Evolutionary conservation across 2,888 invertebrate genomes (phyloP).

Genomic region (Ypsolopha scabrella): DNA sequence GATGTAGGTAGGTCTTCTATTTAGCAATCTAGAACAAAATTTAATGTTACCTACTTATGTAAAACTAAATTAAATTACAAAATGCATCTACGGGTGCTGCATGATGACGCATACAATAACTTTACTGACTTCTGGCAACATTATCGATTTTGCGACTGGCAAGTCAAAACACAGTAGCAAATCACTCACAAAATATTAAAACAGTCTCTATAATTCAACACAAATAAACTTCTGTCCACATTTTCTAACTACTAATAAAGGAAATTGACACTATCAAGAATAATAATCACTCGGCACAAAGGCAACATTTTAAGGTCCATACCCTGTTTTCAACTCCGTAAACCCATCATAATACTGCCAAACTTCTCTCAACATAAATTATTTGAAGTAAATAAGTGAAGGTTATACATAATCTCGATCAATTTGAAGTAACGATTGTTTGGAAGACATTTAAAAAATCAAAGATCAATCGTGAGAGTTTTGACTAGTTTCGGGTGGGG

Average conservation of each 20-base stretch:
- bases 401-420: neutral
- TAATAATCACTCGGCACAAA: conserved; percentile 68
- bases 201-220: conserved; percentile 51
- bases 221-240: conserved; percentile 50
- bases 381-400: neutral
- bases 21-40: conserved; percentile 40
- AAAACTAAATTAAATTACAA: conserved; percentile 59
- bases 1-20: conserved; percentile 30
- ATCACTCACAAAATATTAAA: conserved; percentile 59
- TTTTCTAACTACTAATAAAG: conserved; percentile 47
- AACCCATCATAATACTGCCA: conserved; percentile 48
- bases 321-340: conserved; percentile 60
- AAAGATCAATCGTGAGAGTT: conserved; percentile 43
- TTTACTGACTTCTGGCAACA: conserved; percentile 45
- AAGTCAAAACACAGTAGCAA: conserved; percentile 31
- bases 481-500: conserved; percentile 56
- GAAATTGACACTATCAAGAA: conserved; percentile 64
- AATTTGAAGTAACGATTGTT: neutral
- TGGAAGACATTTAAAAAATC: conserved; percentile 44
- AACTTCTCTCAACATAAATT: conserved; percentile 46
- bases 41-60: conserved; percentile 14
- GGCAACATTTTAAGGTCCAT: conserved; percentile 60
- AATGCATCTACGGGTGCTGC: conserved; percentile 55
- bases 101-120: conserved; percentile 22
- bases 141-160: conserved; percentile 27